These are phyloP conservation scores for Sebastes melanostomus DNA, from an alignment of 2,797 vertebrate genomes.

Conservation along the genomic window DNA sequence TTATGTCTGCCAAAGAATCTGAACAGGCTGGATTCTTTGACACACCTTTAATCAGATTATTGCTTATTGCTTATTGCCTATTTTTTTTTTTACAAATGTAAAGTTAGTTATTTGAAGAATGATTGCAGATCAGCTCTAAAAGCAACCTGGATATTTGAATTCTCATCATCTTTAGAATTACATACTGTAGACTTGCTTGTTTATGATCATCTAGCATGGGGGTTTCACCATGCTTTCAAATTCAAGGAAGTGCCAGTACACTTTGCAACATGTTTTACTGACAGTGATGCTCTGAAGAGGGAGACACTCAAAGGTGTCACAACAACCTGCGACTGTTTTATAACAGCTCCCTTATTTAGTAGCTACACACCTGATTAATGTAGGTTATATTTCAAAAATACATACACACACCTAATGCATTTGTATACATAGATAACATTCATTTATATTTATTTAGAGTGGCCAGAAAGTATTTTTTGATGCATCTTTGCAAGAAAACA, in stretches of 20 bases:
- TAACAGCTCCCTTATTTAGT: not conserved
- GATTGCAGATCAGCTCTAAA: not conserved
- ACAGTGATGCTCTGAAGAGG: slow-evolving; percentile 28
- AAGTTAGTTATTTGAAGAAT: not conserved
- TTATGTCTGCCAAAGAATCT: not conserved
- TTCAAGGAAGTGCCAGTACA: not conserved
- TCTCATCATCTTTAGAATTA: not conserved
- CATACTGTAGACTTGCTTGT: not conserved
- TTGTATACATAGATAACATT: not conserved
- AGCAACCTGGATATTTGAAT: not conserved
- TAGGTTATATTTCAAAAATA: not conserved
- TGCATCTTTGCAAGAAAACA: not conserved
- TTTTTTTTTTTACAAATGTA: not conserved
- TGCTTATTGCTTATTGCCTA: not conserved
- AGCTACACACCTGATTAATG: not conserved
- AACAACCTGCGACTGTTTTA: slow-evolving; percentile 3
- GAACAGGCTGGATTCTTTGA: not conserved
- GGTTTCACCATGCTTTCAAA: not conserved
- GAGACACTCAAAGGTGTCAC: slow-evolving; percentile 18
- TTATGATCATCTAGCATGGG: not conserved
- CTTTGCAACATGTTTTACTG: slow-evolving; percentile 28
- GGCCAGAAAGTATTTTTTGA: not conserved
- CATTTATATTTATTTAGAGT: not conserved
- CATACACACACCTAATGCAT: not conserved
- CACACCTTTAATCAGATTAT: slow-evolving; percentile 22